Evolutionary conservation across 2,888 invertebrate genomes (phyloP).

Genomic region (Hedya salicella): DNA sequence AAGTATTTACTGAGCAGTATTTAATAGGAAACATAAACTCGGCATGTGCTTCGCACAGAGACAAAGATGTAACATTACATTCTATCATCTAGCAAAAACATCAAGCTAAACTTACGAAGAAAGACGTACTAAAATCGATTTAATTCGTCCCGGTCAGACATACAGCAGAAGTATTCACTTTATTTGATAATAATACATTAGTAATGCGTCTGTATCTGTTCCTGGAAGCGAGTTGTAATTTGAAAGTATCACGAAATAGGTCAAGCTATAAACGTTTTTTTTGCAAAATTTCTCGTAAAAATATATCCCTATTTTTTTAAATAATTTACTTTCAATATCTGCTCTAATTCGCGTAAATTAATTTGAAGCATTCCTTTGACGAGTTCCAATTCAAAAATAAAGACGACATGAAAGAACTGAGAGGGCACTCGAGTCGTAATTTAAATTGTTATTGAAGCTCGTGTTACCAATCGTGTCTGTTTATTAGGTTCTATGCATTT

Average conservation of each 20-base stretch:
- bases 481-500: neutral
- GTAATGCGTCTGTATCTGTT: neutral
- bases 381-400: constrained; percentile 9
- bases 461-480: neutral
- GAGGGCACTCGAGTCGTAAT: constrained; percentile 1
- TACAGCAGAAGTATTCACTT: too few relatives aligned
- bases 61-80: too few relatives aligned
- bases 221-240: too few relatives aligned
- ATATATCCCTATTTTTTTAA: neutral
- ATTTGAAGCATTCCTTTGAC: constrained; percentile 18
- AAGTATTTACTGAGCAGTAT: too few relatives aligned
- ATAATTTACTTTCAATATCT: neutral
- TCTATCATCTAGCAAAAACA: too few relatives aligned
- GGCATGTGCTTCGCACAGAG: too few relatives aligned
- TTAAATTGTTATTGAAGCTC: constrained; percentile 15
- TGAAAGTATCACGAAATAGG: neutral
- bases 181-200: too few relatives aligned
- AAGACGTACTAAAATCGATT: too few relatives aligned
- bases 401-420: neutral
- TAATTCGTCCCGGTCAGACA: too few relatives aligned
- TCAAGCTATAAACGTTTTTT: neutral
- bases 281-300: neutral
- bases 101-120: too few relatives aligned
- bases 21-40: too few relatives aligned
- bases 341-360: constrained; percentile 12